Percentiles rank a stretch among this genome's conserved stretches.
These are phyloP conservation scores for Leucoraja ocellata DNA, from an alignment of 2,797 vertebrate genomes.

Conservation along the genomic window DNA sequence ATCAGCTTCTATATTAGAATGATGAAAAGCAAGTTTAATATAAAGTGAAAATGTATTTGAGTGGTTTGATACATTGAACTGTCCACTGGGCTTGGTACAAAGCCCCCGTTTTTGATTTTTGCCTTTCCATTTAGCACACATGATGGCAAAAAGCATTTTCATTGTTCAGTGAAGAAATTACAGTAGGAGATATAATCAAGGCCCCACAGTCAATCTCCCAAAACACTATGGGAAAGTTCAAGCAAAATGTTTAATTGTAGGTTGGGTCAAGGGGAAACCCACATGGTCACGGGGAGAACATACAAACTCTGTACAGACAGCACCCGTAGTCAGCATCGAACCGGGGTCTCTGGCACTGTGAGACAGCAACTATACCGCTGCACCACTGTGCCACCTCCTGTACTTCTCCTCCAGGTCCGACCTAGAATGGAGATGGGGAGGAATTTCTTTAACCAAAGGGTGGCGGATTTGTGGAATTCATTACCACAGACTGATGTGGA, in stretches of 20 bases:
- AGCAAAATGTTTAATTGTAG: background rate
- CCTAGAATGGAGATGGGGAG: no score
- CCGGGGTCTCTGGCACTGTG: no score
- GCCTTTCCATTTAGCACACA: background rate
- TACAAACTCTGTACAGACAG: no score
- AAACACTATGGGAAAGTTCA: background rate
- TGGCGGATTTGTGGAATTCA: no score
- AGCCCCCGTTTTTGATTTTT: background rate
- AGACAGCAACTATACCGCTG: no score
- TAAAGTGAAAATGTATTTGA: background rate
- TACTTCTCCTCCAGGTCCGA: no score
- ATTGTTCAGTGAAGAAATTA: background rate
- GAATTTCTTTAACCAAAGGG: no score
- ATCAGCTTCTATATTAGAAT: background rate
- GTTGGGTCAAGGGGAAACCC: no score
- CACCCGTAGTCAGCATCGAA: no score
- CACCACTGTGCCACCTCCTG: no score
- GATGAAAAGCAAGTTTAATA: slow-evolving; percentile 17
- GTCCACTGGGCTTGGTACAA: background rate
- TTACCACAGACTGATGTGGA: no score
- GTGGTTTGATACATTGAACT: background rate
- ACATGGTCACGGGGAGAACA: no score
- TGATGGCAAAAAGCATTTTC: background rate
- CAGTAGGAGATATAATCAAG: background rate
- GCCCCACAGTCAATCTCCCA: background rate